Conservation (phyloP, 2,113 vertebrate species). For the Muntiacus muntjak region DNA sequence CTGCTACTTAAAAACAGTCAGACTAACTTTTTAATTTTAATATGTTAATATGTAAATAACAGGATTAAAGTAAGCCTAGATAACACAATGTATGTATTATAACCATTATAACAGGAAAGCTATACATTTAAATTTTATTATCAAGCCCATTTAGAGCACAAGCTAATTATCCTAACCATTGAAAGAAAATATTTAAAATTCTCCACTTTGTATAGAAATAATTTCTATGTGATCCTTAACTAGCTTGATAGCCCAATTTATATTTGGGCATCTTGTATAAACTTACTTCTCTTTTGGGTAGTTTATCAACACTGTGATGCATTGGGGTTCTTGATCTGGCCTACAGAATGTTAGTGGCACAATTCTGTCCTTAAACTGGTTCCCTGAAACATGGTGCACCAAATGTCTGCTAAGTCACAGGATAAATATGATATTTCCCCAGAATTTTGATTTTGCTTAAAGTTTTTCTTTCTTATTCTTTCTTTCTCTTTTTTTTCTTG, state of each 20-base stretch:
- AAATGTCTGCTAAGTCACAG: not conserved
- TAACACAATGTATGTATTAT: not conserved
- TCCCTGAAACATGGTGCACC: not conserved
- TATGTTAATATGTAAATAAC: not conserved
- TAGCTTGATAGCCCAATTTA: not conserved
- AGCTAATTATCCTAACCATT: not conserved
- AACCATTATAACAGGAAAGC: not conserved
- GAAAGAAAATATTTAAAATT: not conserved
- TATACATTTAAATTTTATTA: not conserved
- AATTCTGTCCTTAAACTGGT: not conserved
- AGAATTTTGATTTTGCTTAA: not conserved
- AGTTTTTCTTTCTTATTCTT: not conserved
- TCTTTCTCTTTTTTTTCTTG: not conserved
- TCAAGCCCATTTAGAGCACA: not conserved
- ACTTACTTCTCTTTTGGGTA: not conserved
- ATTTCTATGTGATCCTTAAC: not conserved
- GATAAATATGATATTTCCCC: not conserved
- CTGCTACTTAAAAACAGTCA: not conserved
- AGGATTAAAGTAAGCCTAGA: not conserved
- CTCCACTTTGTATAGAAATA: not conserved
- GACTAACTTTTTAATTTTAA: not conserved
- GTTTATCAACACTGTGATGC: not conserved
- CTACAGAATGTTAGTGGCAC: not conserved
- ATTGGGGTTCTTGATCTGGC: not conserved
- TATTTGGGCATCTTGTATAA: not conserved